A percentile compares a stretch with the other conserved stretches of the same genome.
Conservation (phyloP, 2,888 invertebrate species). For the Geophilus truncorum region DNA sequence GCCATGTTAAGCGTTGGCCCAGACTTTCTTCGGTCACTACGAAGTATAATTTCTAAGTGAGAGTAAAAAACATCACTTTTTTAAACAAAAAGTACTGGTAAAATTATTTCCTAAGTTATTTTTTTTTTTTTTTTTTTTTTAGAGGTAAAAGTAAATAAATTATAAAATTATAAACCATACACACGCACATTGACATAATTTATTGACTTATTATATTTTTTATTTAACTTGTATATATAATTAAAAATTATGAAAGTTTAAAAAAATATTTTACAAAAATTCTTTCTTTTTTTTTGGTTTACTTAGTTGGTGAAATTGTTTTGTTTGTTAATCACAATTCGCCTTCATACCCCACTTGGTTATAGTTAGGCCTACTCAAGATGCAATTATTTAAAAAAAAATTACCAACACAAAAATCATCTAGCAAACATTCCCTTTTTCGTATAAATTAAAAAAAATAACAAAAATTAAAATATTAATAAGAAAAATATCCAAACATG, state of each 20-base stretch:
- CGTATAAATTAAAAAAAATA: not conserved
- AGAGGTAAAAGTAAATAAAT: not conserved
- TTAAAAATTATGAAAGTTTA: too few relatives aligned
- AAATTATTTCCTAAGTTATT: not conserved
- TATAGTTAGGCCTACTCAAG: not conserved
- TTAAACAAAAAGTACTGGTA: not conserved
- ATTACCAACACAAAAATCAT: not conserved
- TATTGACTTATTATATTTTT: not conserved
- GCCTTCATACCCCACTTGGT: not conserved
- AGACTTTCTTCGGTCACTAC: constrained; percentile 23
- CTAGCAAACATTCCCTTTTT: not conserved
- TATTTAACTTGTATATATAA: not conserved
- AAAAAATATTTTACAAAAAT: too few relatives aligned
- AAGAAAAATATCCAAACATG: not conserved
- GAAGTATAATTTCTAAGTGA: constrained; percentile 29
- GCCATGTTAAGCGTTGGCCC: constrained; percentile 29
- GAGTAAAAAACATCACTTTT: constrained; percentile 22
- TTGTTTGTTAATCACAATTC: constrained; percentile 1
- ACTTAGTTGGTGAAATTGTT: not conserved
- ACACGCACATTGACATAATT: constrained; percentile 17
- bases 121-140: not conserved
- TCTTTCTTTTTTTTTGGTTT: too few relatives aligned
- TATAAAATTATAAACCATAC: not conserved
- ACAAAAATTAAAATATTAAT: not conserved
- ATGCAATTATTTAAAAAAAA: not conserved